Evolutionary conservation across 2,888 invertebrate species (phyloP), one percentile per base, ranked within the genome.

Genomic region (Andrena fulva): DNA sequence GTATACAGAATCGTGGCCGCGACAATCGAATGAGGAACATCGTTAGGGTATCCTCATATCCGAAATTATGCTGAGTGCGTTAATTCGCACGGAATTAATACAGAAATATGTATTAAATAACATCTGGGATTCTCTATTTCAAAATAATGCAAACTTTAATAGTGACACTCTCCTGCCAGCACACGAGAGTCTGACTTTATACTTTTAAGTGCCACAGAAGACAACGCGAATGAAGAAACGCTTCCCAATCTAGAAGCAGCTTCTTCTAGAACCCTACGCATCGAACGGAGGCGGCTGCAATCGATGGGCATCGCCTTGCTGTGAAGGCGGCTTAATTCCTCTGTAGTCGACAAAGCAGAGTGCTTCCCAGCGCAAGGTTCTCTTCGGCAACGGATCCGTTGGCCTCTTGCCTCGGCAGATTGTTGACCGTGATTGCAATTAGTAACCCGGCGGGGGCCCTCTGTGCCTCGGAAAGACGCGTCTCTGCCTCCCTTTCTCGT

Each of bases 401-500:
- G 78, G 79, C 70, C 82, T 82, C 77, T 86, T 86, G 82, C 77
- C 85, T 87, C 84, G 77, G 85, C 85, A 89, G 91, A 92, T 92
- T 89, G 87, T 88, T 84, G 86, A 85, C 87, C 84, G 86, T 89
- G 91, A 92, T 92, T 91, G 92, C 92, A 92, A 92, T 92, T 91
- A 92, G 92, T 89, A 88, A 89, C 90, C 83, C 89, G 87, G 87
- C 91, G 89, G 90, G 88, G 84, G 85, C 89, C 87, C 85, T 87
- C 73, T 85, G 83, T 89, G 88, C 89, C 83, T 87, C 60, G 76
- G 82, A 85, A 79, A 82, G 88, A 71, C 77, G 76, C 80, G 68
- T 70, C 78, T 69, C 77, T 50, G 59, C 59, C 33, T 62, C 80
- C 33, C 80, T 66, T 52, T 56, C 66, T 64, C 56, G 56, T 27